Conservation (phyloP, 2,113 vertebrate genomes). For the Desmodus rotundus region DNA sequence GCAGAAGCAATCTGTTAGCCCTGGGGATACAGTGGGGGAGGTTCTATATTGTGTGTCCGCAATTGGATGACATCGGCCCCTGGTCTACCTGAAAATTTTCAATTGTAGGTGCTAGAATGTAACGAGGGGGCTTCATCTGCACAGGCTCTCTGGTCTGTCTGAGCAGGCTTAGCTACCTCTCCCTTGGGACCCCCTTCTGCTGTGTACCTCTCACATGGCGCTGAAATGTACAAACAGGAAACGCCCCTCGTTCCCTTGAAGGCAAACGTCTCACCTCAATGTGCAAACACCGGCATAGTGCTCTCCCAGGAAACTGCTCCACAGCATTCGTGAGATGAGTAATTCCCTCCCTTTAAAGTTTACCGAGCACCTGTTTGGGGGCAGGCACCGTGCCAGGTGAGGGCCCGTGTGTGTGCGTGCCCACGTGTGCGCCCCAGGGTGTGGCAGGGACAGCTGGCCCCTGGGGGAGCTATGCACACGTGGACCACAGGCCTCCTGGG, state of each 20-base stretch:
- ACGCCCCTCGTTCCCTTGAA: background rate
- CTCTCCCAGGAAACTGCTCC: background rate
- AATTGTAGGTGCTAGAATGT: background rate
- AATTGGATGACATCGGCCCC: accelerated
- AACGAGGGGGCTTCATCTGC: background rate
- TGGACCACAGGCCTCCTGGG: background rate
- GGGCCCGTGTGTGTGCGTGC: background rate
- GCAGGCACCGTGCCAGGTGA: background rate
- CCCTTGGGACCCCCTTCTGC: background rate
- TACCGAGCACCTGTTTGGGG: background rate
- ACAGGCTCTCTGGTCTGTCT: background rate
- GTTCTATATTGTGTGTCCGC: accelerated
- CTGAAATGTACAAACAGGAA: background rate
- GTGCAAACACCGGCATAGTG: background rate
- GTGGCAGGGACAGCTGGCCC: too few species aligned
- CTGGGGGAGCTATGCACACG: accelerated
- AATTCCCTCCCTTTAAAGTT: background rate
- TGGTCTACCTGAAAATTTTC: background rate
- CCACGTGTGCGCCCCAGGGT: background rate
- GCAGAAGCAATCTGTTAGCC: background rate
- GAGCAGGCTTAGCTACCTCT: background rate
- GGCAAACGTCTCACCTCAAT: background rate
- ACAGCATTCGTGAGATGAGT: too few species aligned
- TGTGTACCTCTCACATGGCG: background rate
- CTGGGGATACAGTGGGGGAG: accelerated